These are phyloP conservation scores for human (Homo sapiens) DNA, from an alignment of 2,113 vertebrate species.

Conservation along the genomic window GRCh38 chr5:141445001-141445500, in stretches of 20 bases:
- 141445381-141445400: slow-evolving; percentile 23
- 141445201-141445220: background rate
- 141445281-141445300: background rate
- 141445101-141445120: background rate
- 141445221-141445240: background rate
- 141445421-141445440: background rate
- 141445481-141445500: background rate
- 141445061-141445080: slow-evolving; percentile 34
- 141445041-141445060: background rate
- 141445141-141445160: background rate
- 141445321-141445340: background rate
- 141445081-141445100: background rate
- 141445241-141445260: background rate
- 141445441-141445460: background rate
- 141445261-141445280: background rate
- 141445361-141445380: background rate
- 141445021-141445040: background rate
- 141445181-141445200: background rate
- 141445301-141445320: background rate
- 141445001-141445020: slow-evolving; percentile 14
- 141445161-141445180: background rate
- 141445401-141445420: background rate
- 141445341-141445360: background rate
- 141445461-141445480: background rate
- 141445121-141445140: slow-evolving; percentile 48